These are phyloP conservation scores for Coptodon bakossiorum DNA, from an alignment of 2,113 vertebrate species.

Conservation along the genomic window DNA sequence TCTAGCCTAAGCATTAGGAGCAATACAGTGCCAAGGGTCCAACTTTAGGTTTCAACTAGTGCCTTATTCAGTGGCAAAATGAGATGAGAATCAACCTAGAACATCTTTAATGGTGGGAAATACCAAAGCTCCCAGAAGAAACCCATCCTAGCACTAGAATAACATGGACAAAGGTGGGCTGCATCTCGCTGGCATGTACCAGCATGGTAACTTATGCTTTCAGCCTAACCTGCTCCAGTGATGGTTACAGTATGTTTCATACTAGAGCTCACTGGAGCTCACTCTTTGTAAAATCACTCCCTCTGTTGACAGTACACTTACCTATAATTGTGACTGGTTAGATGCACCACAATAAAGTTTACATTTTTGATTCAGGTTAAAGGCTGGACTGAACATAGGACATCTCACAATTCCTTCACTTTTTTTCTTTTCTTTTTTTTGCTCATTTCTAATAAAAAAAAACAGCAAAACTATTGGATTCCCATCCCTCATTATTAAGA, in stretches of 20 bases:
- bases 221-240: background rate
- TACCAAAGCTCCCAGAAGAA: background rate
- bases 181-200: background rate
- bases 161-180: background rate
- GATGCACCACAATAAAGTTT: background rate
- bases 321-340: background rate
- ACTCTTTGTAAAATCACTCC: background rate
- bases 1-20: background rate
- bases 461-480: background rate
- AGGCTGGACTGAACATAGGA: background rate
- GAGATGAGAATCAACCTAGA: background rate
- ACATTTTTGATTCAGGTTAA: background rate
- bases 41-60: background rate
- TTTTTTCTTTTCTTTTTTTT: accelerated
- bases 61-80: background rate
- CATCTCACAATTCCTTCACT: background rate
- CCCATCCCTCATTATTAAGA: background rate
- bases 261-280: background rate
- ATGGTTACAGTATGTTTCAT: background rate
- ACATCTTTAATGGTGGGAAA: background rate
- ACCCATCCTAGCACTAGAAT: background rate
- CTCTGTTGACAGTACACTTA: background rate
- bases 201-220: background rate
- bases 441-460: background rate
- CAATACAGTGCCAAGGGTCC: background rate